Percentiles rank a stretch among this genome's conserved stretches.
phyloP scores from a whole-genome alignment of 2,888 invertebrate genomes.

The Caenorhabditis becei region DNA sequence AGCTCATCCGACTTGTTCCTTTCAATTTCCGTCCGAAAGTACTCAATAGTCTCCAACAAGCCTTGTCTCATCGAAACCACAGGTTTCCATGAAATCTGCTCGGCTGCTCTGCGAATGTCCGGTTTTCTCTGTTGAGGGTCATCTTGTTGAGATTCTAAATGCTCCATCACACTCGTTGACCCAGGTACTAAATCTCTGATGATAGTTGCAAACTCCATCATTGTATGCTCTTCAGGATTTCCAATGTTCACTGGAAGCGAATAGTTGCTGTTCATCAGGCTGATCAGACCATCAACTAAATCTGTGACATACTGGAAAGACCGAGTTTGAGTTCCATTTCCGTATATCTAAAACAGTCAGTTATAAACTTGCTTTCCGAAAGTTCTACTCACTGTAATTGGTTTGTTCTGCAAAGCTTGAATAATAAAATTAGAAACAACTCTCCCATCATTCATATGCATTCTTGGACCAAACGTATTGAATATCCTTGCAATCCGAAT shows the following conservation, averaged over 20 bases:
- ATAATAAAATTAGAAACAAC: constrained; percentile 99
- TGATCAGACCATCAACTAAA: constrained; percentile 93
- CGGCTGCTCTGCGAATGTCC: constrained; percentile 92
- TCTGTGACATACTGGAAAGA: constrained; percentile 99
- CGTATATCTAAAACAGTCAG: constrained; percentile 84
- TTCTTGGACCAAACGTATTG: constrained; percentile 98
- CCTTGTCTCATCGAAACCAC: constrained; percentile 91
- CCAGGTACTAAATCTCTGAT: constrained; percentile 85
- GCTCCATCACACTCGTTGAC: constrained; percentile 89
- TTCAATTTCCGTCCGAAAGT: constrained; percentile 91
- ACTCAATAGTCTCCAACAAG: constrained; percentile 92
- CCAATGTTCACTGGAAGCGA: constrained; percentile 95
- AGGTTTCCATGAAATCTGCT: constrained; percentile 92
- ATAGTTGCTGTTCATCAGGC: constrained; percentile 93
- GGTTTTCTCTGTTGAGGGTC: constrained; percentile 96
- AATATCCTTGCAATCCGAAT: constrained; percentile 98
- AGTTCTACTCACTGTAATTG: constrained; percentile 88
- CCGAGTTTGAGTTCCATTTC: constrained; percentile 86
- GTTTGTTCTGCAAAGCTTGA: constrained; percentile 94
- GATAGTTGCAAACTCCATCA: constrained; percentile 86
- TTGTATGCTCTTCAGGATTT: constrained; percentile 97
- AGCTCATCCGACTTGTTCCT: too few species aligned
- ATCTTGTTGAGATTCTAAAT: constrained; percentile 92
- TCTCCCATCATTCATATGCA: constrained; percentile 98
- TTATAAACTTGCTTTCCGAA: not conserved